Conservation (phyloP, 2,888 invertebrate species). For the Machimus rusticus region DNA sequence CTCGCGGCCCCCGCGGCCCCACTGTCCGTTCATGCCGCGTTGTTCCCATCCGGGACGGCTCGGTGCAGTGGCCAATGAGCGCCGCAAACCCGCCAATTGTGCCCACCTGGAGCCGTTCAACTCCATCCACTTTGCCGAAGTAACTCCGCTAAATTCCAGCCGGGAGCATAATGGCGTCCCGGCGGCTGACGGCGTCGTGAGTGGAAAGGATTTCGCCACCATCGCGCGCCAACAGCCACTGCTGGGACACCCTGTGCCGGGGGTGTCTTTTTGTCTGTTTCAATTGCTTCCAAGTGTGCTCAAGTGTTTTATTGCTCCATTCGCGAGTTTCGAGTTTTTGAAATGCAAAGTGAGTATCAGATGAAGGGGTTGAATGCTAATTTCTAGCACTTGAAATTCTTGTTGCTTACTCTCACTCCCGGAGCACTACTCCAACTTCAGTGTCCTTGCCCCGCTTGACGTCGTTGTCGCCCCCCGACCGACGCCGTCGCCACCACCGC, state of each 20-base stretch:
- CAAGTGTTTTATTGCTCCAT: conserved; percentile 33
- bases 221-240: not conserved
- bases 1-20: not conserved
- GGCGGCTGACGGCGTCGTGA: not conserved
- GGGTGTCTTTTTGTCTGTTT: conserved; percentile 33
- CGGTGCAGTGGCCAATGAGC: not conserved
- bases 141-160: not conserved
- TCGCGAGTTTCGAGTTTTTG: conserved; percentile 37
- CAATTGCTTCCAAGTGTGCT: conserved; percentile 37
- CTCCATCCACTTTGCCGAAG: not conserved
- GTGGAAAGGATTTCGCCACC: not conserved
- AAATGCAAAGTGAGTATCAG: conserved; percentile 30
- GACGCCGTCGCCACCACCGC: not conserved
- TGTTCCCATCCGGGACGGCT: not conserved
- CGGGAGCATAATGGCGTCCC: not conserved
- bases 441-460: not conserved
- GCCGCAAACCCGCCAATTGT: not conserved
- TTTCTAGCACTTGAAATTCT: conserved; percentile 18
- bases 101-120: not conserved
- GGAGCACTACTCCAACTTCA: not conserved
- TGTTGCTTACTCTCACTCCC: conserved; percentile 32
- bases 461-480: not conserved
- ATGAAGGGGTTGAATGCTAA: conserved; percentile 36
- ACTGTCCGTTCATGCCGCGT: not conserved
- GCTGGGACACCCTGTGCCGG: not conserved